Evolutionary conservation across 2,888 invertebrate genomes (phyloP).

Genomic region (Microplitis manilae): DNA sequence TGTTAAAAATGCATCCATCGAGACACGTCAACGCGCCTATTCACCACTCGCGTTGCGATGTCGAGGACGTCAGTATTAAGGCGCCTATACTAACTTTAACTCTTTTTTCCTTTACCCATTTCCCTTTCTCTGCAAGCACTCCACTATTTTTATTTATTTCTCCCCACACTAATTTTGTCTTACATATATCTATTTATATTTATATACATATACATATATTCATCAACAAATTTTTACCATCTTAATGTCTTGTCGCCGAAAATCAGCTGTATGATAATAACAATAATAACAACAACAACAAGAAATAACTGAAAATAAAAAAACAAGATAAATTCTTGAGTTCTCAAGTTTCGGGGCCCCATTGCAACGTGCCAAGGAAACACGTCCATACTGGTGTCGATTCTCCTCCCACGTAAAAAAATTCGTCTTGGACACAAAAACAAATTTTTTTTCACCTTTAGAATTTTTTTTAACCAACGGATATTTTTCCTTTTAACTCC

Average conservation of each 20-base stretch:
- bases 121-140: not conserved
- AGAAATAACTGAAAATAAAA: not conserved
- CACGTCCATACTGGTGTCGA: conserved; percentile 28
- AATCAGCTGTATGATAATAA: conserved; percentile 6
- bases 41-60: conserved; percentile 44
- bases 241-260: not conserved
- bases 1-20: conserved; percentile 70
- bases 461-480: not conserved
- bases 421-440: conserved; percentile 15
- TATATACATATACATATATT: not conserved
- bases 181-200: too few relatives aligned
- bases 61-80: conserved; percentile 38
- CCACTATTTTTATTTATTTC: too few relatives aligned
- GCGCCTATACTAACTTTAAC: conserved; percentile 8
- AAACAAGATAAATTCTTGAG: conserved; percentile 11
- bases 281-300: not conserved
- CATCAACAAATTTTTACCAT: not conserved
- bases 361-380: conserved; percentile 33
- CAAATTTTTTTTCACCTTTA: conserved; percentile 27
- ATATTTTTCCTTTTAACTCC: not conserved
- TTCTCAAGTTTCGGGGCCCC: conserved; percentile 31
- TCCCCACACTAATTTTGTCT: too few relatives aligned
- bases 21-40: conserved; percentile 61
- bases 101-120: conserved; percentile 1
- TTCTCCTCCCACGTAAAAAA: conserved; percentile 46